These are phyloP conservation scores for Ferdinandea cuprea DNA, from an alignment of 2,888 invertebrate species.

Conservation along the genomic window DNA sequence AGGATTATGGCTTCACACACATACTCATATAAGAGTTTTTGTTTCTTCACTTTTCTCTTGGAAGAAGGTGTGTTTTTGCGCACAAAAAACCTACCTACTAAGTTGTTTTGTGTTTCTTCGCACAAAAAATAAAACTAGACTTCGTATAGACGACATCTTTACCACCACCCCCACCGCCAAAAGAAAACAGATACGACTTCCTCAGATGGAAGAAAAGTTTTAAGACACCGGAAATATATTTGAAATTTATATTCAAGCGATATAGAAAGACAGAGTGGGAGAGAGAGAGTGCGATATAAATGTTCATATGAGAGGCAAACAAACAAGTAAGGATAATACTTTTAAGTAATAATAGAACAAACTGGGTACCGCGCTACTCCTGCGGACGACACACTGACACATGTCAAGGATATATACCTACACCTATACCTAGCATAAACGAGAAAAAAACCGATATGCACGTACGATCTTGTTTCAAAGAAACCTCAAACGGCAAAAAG, in stretches of 20 bases:
- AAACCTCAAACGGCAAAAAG: constrained; percentile 21
- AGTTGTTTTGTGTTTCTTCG: constrained; percentile 38
- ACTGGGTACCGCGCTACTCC: constrained; percentile 11
- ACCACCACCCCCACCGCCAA: no score
- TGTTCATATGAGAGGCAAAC: constrained; percentile 59
- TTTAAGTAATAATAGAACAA: constrained; percentile 70
- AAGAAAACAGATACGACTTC: constrained; percentile 2
- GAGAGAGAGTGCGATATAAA: background rate
- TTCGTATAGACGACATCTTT: constrained; percentile 48
- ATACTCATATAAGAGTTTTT: constrained; percentile 62
- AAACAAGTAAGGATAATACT: constrained; percentile 73
- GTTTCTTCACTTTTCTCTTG: constrained; percentile 23
- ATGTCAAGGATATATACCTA: constrained; percentile 43
- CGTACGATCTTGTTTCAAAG: constrained; percentile 61
- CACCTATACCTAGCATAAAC: background rate
- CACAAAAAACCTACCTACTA: constrained; percentile 3
- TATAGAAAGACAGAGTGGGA: background rate
- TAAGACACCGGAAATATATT: constrained; percentile 68
- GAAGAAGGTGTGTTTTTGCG: constrained; percentile 19
- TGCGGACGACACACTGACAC: constrained; percentile 37
- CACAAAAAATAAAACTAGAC: constrained; percentile 27
- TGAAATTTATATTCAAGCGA: constrained; percentile 50
- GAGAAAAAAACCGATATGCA: constrained; percentile 54
- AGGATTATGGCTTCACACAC: constrained; percentile 71
- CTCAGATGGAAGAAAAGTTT: constrained; percentile 50